Evolutionary conservation across 1,140 invertebrate genomes (phyloP).

Genomic region (Atta cephalotes): DNA sequence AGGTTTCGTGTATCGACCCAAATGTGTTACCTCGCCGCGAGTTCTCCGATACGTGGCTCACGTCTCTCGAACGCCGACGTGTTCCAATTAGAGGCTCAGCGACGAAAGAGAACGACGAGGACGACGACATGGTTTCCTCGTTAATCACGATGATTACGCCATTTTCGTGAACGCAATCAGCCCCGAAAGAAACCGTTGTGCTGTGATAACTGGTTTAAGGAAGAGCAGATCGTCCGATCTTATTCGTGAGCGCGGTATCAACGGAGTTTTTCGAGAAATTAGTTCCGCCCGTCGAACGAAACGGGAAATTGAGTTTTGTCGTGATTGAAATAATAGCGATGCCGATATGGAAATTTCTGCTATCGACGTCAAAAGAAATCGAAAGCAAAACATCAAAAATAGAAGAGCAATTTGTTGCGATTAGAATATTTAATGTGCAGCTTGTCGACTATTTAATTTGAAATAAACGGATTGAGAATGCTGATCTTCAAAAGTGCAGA

Average conservation of each 20-base stretch:
- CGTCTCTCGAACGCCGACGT: slow-evolving; percentile 60
- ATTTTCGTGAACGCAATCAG: slow-evolving; percentile 70
- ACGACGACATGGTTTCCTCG: slow-evolving; percentile 69
- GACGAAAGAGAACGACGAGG: slow-evolving; percentile 51
- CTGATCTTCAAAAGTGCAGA: not conserved
- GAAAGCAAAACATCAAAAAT: not conserved
- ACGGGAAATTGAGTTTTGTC: not conserved
- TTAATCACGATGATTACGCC: slow-evolving; percentile 78
- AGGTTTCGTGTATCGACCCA: slow-evolving; percentile 23
- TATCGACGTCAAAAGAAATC: not conserved
- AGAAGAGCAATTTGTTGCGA: not conserved
- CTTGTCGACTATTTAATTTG: not conserved
- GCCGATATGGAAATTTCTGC: not conserved
- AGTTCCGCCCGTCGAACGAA: slow-evolving; percentile 12
- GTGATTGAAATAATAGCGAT: slow-evolving; percentile 30
- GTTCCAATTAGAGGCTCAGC: slow-evolving; percentile 55
- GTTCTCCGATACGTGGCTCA: slow-evolving; percentile 33
- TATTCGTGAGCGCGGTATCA: slow-evolving; percentile 34
- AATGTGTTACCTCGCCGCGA: slow-evolving; percentile 17
- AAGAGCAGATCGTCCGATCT: slow-evolving; percentile 57
- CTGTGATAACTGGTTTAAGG: slow-evolving; percentile 59
- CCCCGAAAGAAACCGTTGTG: slow-evolving; percentile 70
- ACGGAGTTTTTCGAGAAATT: slow-evolving; percentile 40
- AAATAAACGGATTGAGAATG: not conserved
- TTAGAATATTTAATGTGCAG: not conserved